Evolutionary conservation across 2,113 vertebrate species (phyloP).

Genomic region (Scomber scombrus): DNA sequence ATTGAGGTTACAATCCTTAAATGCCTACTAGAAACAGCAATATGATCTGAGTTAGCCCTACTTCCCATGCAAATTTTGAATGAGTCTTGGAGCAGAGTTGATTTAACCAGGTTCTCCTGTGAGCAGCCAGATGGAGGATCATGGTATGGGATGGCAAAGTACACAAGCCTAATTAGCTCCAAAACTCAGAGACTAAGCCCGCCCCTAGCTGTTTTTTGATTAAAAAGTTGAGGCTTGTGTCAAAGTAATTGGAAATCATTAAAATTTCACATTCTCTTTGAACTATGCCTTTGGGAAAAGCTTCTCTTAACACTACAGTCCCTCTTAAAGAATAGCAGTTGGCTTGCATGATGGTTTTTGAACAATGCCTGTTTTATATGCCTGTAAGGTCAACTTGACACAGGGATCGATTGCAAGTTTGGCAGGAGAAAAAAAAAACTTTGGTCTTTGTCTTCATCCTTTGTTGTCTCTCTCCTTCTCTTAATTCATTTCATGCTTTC

Average conservation of each 20-base stretch:
- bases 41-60: conserved; percentile 34
- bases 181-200: conserved; percentile 28
- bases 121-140: conserved; percentile 45
- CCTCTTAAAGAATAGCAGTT: conserved; percentile 39
- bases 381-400: conserved; percentile 16
- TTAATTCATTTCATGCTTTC: not conserved
- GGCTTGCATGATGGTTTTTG: conserved; percentile 13
- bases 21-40: conserved; percentile 27
- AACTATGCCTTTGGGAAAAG: conserved; percentile 60
- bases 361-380: conserved; percentile 18
- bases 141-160: conserved; percentile 52
- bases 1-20: conserved; percentile 38
- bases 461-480: not conserved
- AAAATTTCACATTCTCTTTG: conserved; percentile 70
- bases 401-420: conserved; percentile 18
- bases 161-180: conserved; percentile 63
- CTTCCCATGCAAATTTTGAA: conserved; percentile 33
- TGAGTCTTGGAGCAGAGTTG: conserved; percentile 26
- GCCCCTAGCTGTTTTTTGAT: conserved; percentile 65
- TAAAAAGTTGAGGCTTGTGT: conserved; percentile 66
- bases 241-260: conserved; percentile 77
- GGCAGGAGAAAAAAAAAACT: not conserved
- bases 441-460: not conserved
- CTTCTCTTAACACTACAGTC: conserved; percentile 34
- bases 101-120: conserved; percentile 46